These are phyloP conservation scores for Germaria angustata DNA, from an alignment of 2,888 invertebrate species.

Conservation along the genomic window DNA sequence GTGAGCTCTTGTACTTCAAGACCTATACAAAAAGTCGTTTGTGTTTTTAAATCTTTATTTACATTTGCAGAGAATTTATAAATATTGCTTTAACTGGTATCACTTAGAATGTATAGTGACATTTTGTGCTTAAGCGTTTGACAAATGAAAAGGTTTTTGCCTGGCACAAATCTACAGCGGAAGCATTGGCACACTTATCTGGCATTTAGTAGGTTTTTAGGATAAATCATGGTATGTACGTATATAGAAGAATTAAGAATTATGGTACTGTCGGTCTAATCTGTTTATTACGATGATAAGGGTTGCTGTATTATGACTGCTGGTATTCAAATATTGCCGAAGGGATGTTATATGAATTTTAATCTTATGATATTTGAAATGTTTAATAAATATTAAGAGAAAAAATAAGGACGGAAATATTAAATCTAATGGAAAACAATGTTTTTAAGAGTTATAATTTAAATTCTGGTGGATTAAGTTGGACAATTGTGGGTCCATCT, in stretches of 20 bases:
- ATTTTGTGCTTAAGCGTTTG: constrained; percentile 17
- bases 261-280: constrained; percentile 10
- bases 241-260: not conserved
- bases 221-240: constrained; percentile 2
- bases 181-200: constrained; percentile 20
- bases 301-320: constrained; percentile 2
- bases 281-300: constrained; percentile 9
- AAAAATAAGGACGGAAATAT: too few relatives aligned
- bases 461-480: too few relatives aligned
- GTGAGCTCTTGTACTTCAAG: not conserved
- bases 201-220: constrained; percentile 39
- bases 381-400: too few relatives aligned
- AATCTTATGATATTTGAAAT: too few relatives aligned
- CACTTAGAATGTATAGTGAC: not conserved
- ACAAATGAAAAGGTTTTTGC: constrained; percentile 15
- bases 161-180: constrained; percentile 20
- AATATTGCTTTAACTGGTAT: not conserved
- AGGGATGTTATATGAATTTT: too few relatives aligned
- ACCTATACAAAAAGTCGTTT: not conserved
- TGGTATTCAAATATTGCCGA: not conserved
- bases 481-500: too few relatives aligned
- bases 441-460: too few relatives aligned
- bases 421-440: too few relatives aligned
- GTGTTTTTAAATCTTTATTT: not conserved
- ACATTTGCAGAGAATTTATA: not conserved